These are phyloP conservation scores for Diploscapter pachys DNA, from an alignment of 1,140 invertebrate genomes.

Conservation along the genomic window DNA sequence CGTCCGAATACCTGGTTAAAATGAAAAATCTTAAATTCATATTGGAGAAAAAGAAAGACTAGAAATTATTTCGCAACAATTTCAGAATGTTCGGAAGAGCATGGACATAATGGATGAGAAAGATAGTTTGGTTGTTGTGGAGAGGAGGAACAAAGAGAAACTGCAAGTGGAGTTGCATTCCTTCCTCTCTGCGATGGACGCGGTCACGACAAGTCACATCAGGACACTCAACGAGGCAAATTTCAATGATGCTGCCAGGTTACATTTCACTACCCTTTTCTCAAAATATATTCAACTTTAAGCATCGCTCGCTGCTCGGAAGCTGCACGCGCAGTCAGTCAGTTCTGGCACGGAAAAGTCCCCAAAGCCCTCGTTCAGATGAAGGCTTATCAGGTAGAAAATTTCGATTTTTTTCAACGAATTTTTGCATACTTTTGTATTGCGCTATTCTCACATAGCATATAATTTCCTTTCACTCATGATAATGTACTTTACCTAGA, in stretches of 20 bases:
- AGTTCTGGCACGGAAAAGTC: conserved; percentile 29
- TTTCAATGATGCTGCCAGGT: conserved; percentile 35
- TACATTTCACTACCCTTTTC: conserved; percentile 6
- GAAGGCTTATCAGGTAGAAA: conserved; percentile 28
- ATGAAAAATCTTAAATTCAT: too few species aligned
- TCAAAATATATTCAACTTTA: conserved; percentile 15
- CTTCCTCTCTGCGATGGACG: conserved; percentile 69
- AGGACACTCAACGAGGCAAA: conserved; percentile 29
- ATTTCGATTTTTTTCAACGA: too few species aligned
- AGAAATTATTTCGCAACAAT: conserved; percentile 2
- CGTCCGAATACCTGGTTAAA: too few species aligned
- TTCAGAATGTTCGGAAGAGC: conserved; percentile 74
- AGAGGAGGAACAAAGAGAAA: conserved; percentile 78
- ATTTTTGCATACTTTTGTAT: too few species aligned
- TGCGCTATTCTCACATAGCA: too few species aligned
- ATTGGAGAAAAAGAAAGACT: neutral
- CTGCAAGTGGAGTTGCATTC: conserved; percentile 68
- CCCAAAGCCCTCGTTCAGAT: conserved; percentile 31
- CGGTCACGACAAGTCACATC: conserved; percentile 34
- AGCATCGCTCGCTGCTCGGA: conserved; percentile 27
- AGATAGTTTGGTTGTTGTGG: conserved; percentile 79
- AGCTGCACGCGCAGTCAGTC: conserved; percentile 28
- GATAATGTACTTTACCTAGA: too few species aligned
- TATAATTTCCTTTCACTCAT: too few species aligned
- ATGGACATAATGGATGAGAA: conserved; percentile 87